Base-by-base conservation (phyloP, 2,113 vertebrate species). In the Tachuris rubrigastra region DNA sequence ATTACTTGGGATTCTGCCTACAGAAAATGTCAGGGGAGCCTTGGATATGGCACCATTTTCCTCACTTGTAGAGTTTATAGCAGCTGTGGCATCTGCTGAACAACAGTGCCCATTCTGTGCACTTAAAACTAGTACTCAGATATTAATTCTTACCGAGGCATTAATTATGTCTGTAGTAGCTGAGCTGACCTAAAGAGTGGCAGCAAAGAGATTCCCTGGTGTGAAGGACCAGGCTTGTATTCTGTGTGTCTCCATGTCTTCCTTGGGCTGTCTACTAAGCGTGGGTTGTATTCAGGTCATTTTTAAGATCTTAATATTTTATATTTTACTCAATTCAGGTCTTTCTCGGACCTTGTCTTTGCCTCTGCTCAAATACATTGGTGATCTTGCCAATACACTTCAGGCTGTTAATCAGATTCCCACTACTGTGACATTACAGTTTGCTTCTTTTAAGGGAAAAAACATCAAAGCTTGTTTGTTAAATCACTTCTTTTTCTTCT, bases 11-110 rank as follows among this genome's bases (percentile, higher is more conserved):
- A 1, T 52, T 53, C 66, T 91, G 62, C 58, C 31, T 31, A 4
- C 10, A 65, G 31, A 58, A 93, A 80, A 41, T n/a, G 55, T 55
- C n/a, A 39, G 33, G 30, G 30, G 24, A 78, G 8, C 23, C 25
- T 58, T 63, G 27, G 37, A 9, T 42, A 30, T 0, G 0, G 60
- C 49, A 22, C 35, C 7, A 0, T 35, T 63, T 63, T 67, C 59
- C 5, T 50, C 24, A 6, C 5, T 62, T 62, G 28, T 39, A 2
- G 27, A 50, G 14, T 39, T 88, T 3, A 10, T 10, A 58, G 56
- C 68, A 47, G 23, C 24, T 79, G 35, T 44, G 67, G 19, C 11
- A 35, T 56, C 67, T 93, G 72, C 39, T 12, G 10, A 79, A 37
- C 19, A 30, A 1, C 20, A 19, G 17, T 62, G 60, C 24, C 24